These are phyloP conservation scores for Phalera bucephala DNA, from an alignment of 2,888 invertebrate genomes.

Conservation along the genomic window DNA sequence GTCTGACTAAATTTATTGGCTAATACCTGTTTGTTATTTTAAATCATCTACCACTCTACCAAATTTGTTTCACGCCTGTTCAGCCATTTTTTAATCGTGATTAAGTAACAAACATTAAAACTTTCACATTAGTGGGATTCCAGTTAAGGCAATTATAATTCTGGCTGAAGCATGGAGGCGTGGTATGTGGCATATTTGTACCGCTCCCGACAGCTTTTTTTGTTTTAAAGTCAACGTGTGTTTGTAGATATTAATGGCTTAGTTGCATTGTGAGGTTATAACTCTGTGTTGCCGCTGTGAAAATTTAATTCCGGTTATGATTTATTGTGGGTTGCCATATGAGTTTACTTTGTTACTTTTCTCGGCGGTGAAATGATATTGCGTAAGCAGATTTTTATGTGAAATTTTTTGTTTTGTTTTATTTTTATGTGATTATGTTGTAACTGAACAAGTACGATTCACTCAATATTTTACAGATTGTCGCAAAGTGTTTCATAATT, in stretches of 20 bases:
- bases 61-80: too few relatives aligned
- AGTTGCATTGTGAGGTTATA: not conserved
- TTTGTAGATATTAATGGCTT: not conserved
- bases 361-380: not conserved
- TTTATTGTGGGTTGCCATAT: not conserved
- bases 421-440: too few relatives aligned
- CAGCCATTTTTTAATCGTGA: too few relatives aligned
- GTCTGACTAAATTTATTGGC: too few relatives aligned
- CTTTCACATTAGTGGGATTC: not conserved
- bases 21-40: too few relatives aligned
- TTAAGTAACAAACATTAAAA: too few relatives aligned
- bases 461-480: too few relatives aligned
- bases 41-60: too few relatives aligned
- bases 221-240: constrained; percentile 8
- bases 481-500: too few relatives aligned
- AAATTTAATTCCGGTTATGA: constrained; percentile 2
- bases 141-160: constrained; percentile 55
- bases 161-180: constrained; percentile 36
- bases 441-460: too few relatives aligned
- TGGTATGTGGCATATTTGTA: constrained; percentile 47
- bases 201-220: constrained; percentile 12
- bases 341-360: not conserved
- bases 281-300: constrained; percentile 1
- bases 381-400: too few relatives aligned
- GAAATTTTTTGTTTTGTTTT: too few relatives aligned